Evolutionary conservation across 2,888 invertebrate genomes (phyloP).

Genomic region (Imbricaverruca yamaguchii): DNA sequence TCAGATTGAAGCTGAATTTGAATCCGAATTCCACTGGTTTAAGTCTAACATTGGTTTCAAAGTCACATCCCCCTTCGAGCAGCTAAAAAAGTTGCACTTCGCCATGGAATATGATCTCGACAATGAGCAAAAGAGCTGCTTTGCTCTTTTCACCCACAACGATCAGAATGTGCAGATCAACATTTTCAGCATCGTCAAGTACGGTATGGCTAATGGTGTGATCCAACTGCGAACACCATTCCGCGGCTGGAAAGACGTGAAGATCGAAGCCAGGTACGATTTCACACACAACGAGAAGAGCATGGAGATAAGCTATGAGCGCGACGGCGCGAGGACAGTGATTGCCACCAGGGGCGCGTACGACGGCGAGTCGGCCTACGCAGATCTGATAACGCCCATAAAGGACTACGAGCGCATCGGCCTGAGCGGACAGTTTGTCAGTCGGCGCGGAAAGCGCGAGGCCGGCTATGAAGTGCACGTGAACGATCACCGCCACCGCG

Average conservation of each 20-base stretch:
- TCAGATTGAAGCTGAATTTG: neutral
- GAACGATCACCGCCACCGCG: neutral
- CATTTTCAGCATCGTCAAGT: neutral
- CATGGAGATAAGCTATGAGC: neutral
- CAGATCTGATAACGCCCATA: neutral
- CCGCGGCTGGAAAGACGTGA: neutral
- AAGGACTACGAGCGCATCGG: slow-evolving; percentile 7
- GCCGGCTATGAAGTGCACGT: neutral
- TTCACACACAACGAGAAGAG: neutral
- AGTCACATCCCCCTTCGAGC: neutral
- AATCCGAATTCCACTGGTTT: neutral
- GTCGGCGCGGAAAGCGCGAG: neutral
- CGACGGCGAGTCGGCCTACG: neutral
- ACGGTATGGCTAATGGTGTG: neutral
- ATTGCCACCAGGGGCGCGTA: neutral
- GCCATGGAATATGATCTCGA: neutral
- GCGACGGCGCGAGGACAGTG: neutral
- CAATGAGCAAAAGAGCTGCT: neutral
- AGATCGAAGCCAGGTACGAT: neutral
- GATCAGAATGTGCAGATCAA: neutral
- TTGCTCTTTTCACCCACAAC: neutral
- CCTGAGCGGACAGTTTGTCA: neutral
- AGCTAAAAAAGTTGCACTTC: neutral
- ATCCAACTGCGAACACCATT: neutral
- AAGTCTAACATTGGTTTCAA: neutral